Evolutionary conservation across 2,113 vertebrate genomes (phyloP), one percentile per base, ranked within the genome.

Genomic region (Scytalopus superciliaris): DNA sequence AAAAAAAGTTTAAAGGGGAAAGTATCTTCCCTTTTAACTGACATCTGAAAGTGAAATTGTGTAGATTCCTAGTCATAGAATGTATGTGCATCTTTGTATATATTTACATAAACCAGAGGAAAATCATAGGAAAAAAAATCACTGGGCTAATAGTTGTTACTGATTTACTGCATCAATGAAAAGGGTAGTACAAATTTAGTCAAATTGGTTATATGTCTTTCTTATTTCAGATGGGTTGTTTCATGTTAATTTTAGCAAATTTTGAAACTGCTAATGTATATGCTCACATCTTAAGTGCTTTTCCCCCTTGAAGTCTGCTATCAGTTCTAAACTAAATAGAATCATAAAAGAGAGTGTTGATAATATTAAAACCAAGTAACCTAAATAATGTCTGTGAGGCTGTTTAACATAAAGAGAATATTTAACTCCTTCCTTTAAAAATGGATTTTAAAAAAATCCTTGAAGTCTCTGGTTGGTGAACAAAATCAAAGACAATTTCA

Each of bases 401-500:
- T 75, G 14, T 56, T 95, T 90, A 92, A 87, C 84, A 37, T 66
- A 94, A 96, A 97, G 72, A 94, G 88, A 95, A 81, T 95, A 74
- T 84, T 89, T 93, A 86, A 95, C 39, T 18, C 70, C 55, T 89
- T 93, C 80, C 63, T 79, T 91, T 84, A 86, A 72, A 89, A 94
- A 93, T 82, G 45, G 47, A 83, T 84, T 89, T 87, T 13, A 9
- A 91, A 89, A 86, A 90, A 79, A 91, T 89, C 87, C 90, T 64
- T 69, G 22, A 93, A 94, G 93, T 50, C 59, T 95, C 56, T 76
- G 42, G 62, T 56, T 87, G 67, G 79, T 92, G 97, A 94, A 87
- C 82, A 96, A 90, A 98, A 97, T 97, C 94, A 97, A 98, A 97
- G 95, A 47, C 57, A 91, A 67, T 93, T 93, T 94, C 82, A 94